These are phyloP conservation scores for Strongylocentrotus purpuratus DNA, from an alignment of 35 echinoderm and acorn worm genomes.

Conservation along the genomic window DNA sequence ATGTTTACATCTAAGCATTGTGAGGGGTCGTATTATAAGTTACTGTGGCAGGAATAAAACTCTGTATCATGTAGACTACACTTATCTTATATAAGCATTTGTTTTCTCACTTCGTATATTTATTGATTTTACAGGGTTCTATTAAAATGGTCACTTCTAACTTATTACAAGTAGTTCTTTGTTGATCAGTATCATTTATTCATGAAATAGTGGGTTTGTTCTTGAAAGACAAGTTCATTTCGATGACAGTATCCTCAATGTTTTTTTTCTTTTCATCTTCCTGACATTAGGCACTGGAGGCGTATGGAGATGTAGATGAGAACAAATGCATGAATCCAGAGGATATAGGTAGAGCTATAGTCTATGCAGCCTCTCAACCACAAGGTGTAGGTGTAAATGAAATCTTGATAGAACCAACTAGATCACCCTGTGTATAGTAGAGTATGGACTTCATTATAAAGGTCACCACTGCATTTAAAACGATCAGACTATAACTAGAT, in stretches of 20 bases:
- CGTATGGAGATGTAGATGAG: neutral
- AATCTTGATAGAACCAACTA: conserved; percentile 73
- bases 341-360: conserved; percentile 74
- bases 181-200: no score
- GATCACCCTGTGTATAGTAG: conserved; percentile 50
- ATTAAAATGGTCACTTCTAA: no score
- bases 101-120: no score
- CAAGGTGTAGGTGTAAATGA: conserved; percentile 70
- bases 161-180: no score
- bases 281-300: conserved; percentile 51
- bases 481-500: no score
- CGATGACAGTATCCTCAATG: neutral
- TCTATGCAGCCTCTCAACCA: conserved; percentile 68
- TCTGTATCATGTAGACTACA: no score
- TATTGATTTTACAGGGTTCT: no score
- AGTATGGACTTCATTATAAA: neutral
- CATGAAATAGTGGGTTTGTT: no score
- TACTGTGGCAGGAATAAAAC: no score
- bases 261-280: neutral
- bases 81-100: no score
- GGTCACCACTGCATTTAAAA: no score
- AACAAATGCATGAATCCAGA: conserved; percentile 63
- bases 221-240: neutral
- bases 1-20: neutral
- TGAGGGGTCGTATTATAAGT: neutral